A percentile compares a stretch with the other conserved stretches of the same genome.
These are phyloP conservation scores for Aphidoletes aphidimyza DNA, from an alignment of 2,888 invertebrate species.

Conservation along the genomic window DNA sequence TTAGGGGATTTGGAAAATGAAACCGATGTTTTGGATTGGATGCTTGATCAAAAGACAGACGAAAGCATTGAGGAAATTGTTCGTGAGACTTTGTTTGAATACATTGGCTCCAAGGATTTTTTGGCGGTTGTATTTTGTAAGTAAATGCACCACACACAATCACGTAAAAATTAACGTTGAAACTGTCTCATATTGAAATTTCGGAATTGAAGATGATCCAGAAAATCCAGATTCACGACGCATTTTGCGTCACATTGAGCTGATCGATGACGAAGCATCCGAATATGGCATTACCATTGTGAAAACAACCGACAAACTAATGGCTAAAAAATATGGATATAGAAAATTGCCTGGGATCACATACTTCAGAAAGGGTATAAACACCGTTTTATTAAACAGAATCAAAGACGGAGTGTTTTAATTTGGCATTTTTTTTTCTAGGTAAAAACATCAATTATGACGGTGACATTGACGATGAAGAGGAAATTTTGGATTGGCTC, in stretches of 20 bases:
- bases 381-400: background rate
- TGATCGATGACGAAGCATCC: conserved; percentile 90
- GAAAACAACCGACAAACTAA: conserved; percentile 85
- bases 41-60: conserved; percentile 90
- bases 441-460: conserved; percentile 89
- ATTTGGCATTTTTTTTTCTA: background rate
- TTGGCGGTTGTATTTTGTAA: conserved; percentile 92
- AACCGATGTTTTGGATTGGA: conserved; percentile 87
- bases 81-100: conserved; percentile 82
- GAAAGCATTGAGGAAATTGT: conserved; percentile 91
- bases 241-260: conserved; percentile 84
- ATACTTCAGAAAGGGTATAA: conserved; percentile 82
- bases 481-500: conserved; percentile 87
- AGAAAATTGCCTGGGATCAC: conserved; percentile 90
- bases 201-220: conserved; percentile 74
- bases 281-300: conserved; percentile 93
- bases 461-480: conserved; percentile 91
- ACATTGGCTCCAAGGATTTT: conserved; percentile 90
- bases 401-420: background rate
- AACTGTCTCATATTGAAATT: background rate
- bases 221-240: conserved; percentile 83
- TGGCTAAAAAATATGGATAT: conserved; percentile 94
- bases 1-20: conserved; percentile 81
- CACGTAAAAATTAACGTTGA: too few relatives aligned
- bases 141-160: conserved; percentile 65